Evolutionary conservation across 2,888 invertebrate species (phyloP), one percentile per base, ranked within the genome.

Genomic region (Chrysolina americana): DNA sequence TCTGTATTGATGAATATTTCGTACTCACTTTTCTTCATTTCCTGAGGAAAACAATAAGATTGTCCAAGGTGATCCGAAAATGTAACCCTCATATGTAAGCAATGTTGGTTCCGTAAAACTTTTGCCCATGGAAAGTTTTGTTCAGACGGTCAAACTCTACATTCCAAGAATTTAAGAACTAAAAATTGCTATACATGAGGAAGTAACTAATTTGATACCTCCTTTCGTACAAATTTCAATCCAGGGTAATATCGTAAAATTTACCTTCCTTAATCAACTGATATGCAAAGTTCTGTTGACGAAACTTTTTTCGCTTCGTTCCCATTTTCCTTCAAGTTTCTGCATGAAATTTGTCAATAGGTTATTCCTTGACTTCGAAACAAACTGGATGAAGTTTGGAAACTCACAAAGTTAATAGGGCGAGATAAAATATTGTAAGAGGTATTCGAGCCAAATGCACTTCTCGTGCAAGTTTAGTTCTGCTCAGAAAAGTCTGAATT

Each of bases 271-370:
- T 8, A 3, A 36, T 36, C 6, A 36, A 36, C 21, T 21, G 13
- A 21, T 19, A 53, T 53, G 53, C 21, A 21, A 13, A 53, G 23
- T 11, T 23, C 3, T 21, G 19, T 53, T 53, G 19, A 19, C 19
- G 21, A 53, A 53, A 53, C 13, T 15, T 15, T 15, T 0, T 44
- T 15, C 6, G 5, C 41, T 53, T 36, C 13, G 10, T 50, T 68
- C 36, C 41, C 17, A 36, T 19, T 68, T 19, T 36, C n/a, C 48
- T 48, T 53, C 17, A 68, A 53, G 68, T 68, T 68, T 53, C 41
- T 53, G 68, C 68, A 68, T 53, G 41, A 53, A 68, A 68, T 68
- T 68, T 48, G 68, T 68, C 68, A 68, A 68, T 53, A 50, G 50
- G 68, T 50, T 68, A 68, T 68, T 53, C 53, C 23, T 50, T 15